Conservation (phyloP, 2,113 vertebrate genomes). For the Halcyon senegalensis region DNA sequence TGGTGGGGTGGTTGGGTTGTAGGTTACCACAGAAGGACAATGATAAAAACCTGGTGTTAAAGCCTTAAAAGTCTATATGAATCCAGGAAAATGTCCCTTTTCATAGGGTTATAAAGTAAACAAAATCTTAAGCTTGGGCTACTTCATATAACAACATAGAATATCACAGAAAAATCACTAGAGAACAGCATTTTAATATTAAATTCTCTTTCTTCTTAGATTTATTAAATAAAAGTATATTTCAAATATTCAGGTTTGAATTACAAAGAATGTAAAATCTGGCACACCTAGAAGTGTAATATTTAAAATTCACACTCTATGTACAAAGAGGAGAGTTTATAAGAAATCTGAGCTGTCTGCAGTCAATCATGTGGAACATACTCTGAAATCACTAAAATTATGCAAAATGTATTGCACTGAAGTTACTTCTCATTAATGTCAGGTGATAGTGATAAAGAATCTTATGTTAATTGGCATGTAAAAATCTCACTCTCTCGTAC, state of each 20-base stretch:
- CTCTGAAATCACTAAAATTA: constrained; percentile 22
- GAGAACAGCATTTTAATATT: not conserved
- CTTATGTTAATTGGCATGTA: not conserved
- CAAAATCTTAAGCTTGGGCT: not conserved
- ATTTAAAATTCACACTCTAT: not conserved
- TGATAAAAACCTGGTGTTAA: not conserved
- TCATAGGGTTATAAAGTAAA: not conserved
- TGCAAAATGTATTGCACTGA: not conserved
- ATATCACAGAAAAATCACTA: not conserved
- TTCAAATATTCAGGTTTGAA: not conserved
- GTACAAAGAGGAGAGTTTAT: not conserved
- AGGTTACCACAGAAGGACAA: not conserved
- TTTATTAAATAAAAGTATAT: not conserved
- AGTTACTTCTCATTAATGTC: not conserved
- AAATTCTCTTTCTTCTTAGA: not conserved
- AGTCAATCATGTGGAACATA: not conserved
- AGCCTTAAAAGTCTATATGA: not conserved
- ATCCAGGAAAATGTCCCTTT: not conserved
- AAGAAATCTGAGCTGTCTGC: not conserved
- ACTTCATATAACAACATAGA: not conserved
- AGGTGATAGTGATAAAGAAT: not conserved
- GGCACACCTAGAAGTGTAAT: not conserved
- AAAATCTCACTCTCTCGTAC: not conserved
- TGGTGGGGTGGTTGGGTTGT: not conserved
- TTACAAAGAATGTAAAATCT: not conserved